These are phyloP conservation scores for Venusia cambrica DNA, from an alignment of 2,888 invertebrate genomes.

Conservation along the genomic window DNA sequence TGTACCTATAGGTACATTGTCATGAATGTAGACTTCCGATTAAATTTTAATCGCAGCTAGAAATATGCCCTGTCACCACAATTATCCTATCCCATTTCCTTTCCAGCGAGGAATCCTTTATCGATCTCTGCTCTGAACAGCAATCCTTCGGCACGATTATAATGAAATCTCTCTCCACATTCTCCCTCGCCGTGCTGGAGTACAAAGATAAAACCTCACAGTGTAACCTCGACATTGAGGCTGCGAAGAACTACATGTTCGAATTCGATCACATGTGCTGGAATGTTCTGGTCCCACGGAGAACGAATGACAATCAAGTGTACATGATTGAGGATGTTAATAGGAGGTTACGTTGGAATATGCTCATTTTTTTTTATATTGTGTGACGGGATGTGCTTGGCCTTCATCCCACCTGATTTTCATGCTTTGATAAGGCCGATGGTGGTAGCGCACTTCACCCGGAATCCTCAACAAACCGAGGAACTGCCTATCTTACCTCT, in stretches of 20 bases:
- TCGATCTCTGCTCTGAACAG: slow-evolving; percentile 42
- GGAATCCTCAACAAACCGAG: too few species aligned
- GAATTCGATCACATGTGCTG: slow-evolving; percentile 51
- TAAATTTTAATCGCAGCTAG: too few species aligned
- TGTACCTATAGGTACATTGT: too few species aligned
- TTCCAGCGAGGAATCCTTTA: slow-evolving; percentile 51
- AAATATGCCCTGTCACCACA: too few species aligned
- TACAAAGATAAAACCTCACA: slow-evolving; percentile 53
- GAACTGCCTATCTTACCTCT: too few species aligned
- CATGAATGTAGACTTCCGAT: too few species aligned
- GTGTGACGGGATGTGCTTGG: too few species aligned
- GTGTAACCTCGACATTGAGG: slow-evolving; percentile 61
- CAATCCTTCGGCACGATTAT: slow-evolving; percentile 40
- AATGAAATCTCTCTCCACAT: slow-evolving; percentile 31
- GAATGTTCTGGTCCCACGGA: slow-evolving; percentile 47
- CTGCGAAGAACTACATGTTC: slow-evolving; percentile 59
- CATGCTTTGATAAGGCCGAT: too few species aligned
- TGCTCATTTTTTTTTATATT: too few species aligned
- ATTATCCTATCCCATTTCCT: slow-evolving; percentile 6
- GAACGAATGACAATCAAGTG: slow-evolving; percentile 40
- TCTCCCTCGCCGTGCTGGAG: slow-evolving; percentile 35
- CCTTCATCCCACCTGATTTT: too few species aligned
- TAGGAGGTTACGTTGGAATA: slow-evolving; percentile 59
- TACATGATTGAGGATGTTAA: slow-evolving; percentile 67
- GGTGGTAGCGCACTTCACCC: too few species aligned